Percentiles rank a stretch among this genome's conserved stretches.
These are phyloP conservation scores for Drosophila serrata DNA, from an alignment of 1,140 invertebrate species.

Conservation along the genomic window DNA sequence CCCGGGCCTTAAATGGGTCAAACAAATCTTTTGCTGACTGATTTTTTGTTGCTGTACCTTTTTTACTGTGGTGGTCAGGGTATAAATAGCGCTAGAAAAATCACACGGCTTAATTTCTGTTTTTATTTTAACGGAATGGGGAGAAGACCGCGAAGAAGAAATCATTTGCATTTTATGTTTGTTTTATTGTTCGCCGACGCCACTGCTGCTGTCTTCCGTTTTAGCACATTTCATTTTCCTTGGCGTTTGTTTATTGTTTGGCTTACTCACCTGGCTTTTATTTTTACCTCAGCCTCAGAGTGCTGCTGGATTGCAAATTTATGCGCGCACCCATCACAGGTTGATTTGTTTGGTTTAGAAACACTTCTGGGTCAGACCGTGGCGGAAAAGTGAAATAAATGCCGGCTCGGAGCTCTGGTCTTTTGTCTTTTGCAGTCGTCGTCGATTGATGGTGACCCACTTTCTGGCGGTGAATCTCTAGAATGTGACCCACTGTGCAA, in stretches of 20 bases:
- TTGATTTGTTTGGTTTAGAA: slow-evolving; percentile 64
- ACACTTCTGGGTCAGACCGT: slow-evolving; percentile 63
- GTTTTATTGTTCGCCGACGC: slow-evolving; percentile 73
- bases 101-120: slow-evolving; percentile 81
- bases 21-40: slow-evolving; percentile 71
- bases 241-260: slow-evolving; percentile 38
- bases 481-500: slow-evolving; percentile 37
- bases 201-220: slow-evolving; percentile 22
- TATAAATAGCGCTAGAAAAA: slow-evolving; percentile 60
- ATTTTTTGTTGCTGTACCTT: slow-evolving; percentile 9
- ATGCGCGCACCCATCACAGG: slow-evolving; percentile 59
- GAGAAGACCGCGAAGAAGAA: not conserved
- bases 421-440: slow-evolving; percentile 31
- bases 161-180: slow-evolving; percentile 79
- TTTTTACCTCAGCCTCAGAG: slow-evolving; percentile 1
- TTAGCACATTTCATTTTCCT: slow-evolving; percentile 61
- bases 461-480: slow-evolving; percentile 29
- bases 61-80: slow-evolving; percentile 42
- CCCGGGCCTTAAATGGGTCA: slow-evolving; percentile 68
- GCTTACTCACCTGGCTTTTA: slow-evolving; percentile 10
- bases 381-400: slow-evolving; percentile 62
- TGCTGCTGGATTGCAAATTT: slow-evolving; percentile 52
- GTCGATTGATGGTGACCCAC: slow-evolving; percentile 29
- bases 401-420: slow-evolving; percentile 14
- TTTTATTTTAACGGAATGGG: slow-evolving; percentile 67